Conservation (phyloP, 2,113 vertebrate species). For the Phalacrocorax pelagicus region DNA sequence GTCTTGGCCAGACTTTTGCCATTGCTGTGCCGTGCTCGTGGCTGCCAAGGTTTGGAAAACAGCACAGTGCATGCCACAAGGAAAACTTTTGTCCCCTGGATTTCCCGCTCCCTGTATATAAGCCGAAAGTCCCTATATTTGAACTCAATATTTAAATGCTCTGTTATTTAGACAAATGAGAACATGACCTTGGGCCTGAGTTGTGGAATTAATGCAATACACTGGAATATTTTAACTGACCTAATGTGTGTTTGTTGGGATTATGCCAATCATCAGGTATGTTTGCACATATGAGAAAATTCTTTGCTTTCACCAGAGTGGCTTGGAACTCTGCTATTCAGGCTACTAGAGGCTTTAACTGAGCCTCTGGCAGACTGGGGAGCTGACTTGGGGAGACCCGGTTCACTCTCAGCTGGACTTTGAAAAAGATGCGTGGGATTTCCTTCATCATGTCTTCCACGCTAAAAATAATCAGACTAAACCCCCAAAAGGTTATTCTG, state of each 20-base stretch:
- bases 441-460: not conserved
- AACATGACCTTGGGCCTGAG: constrained; percentile 43
- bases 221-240: constrained; percentile 53
- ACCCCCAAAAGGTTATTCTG: not conserved
- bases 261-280: constrained; percentile 45
- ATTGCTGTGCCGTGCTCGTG: not conserved
- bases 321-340: constrained; percentile 26
- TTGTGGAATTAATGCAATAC: constrained; percentile 53
- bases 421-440: not conserved
- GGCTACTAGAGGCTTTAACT: not conserved
- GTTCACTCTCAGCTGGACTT: not conserved
- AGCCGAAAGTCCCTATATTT: constrained; percentile 5
- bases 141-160: constrained; percentile 50
- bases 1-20: constrained; percentile 45
- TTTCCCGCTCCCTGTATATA: not conserved
- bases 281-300: constrained; percentile 48
- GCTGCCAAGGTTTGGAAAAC: constrained; percentile 30
- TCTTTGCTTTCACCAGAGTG: constrained; percentile 6
- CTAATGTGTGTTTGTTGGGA: constrained; percentile 53
- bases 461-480: not conserved
- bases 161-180: constrained; percentile 53
- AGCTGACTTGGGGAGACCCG: not conserved
- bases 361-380: not conserved
- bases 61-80: constrained; percentile 9
- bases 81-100: constrained; percentile 36